Conservation (phyloP, 2,888 invertebrate genomes). For the Polymixis flavicincta region DNA sequence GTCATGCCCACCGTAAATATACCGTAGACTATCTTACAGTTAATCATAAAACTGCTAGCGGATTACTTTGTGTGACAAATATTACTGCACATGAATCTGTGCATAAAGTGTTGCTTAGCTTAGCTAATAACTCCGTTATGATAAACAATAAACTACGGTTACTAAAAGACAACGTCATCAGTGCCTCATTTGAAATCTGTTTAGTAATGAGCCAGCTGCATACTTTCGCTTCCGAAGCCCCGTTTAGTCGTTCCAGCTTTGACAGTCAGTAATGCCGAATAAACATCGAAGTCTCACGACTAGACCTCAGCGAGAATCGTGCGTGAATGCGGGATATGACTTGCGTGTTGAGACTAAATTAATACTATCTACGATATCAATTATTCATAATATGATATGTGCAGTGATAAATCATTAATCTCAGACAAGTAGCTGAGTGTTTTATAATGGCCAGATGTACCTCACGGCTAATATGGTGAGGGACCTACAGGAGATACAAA, state of each 20-base stretch:
- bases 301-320: conserved; percentile 10
- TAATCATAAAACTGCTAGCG: conserved; percentile 5
- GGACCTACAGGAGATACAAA: neutral
- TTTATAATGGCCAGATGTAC: conserved; percentile 26
- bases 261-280: neutral
- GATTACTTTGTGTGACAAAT: conserved; percentile 14
- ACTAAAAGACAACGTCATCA: neutral
- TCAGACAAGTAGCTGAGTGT: conserved; percentile 37
- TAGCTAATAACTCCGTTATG: conserved; percentile 1
- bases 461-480: conserved; percentile 8
- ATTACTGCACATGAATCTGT: conserved; percentile 5
- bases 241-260: neutral
- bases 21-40: conserved; percentile 11
- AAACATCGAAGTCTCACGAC: conserved; percentile 8
- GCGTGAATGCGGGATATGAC: conserved; percentile 13
- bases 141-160: neutral
- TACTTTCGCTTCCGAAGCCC: conserved; percentile 1
- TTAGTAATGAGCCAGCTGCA: neutral
- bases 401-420: conserved; percentile 49
- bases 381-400: conserved; percentile 50
- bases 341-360: conserved; percentile 40
- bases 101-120: neutral
- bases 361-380: conserved; percentile 44
- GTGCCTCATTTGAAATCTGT: neutral
- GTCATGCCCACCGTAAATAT: neutral